Conservation (phyloP, 1,140 invertebrate genomes). For the Polyergus mexicanus region DNA sequence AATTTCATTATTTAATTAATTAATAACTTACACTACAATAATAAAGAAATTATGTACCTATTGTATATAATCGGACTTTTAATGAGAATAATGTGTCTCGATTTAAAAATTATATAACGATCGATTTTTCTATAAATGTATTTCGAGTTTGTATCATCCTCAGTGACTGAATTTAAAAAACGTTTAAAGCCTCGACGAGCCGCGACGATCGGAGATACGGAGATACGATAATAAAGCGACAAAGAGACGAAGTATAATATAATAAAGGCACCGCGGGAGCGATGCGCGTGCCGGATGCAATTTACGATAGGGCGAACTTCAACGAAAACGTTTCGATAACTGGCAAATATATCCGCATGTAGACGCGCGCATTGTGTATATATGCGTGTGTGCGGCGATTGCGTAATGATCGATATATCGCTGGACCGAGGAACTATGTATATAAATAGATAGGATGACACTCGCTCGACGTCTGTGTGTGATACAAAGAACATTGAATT, state of each 20-base stretch:
- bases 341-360: conserved; percentile 21
- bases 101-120: background rate
- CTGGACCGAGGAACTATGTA: conserved; percentile 57
- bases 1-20: background rate
- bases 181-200: conserved; percentile 11
- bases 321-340: conserved; percentile 62
- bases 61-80: background rate
- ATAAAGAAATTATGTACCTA: background rate
- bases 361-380: conserved; percentile 3
- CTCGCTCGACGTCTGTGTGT: conserved; percentile 32
- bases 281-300: conserved; percentile 56
- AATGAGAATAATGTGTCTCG: conserved; percentile 7
- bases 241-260: conserved; percentile 56
- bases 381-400: conserved; percentile 47
- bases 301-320: conserved; percentile 59
- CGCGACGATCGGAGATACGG: conserved; percentile 11
- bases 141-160: conserved; percentile 1
- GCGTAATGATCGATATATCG: conserved; percentile 73
- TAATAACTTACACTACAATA: background rate
- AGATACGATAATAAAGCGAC: conserved; percentile 31
- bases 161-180: background rate
- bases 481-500: conserved; percentile 47
- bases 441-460: conserved; percentile 58
- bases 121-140: background rate
- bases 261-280: conserved; percentile 37